Base-by-base conservation (phyloP, 2,888 invertebrate genomes). In the Acanthococcus lagerstroemiae region DNA sequence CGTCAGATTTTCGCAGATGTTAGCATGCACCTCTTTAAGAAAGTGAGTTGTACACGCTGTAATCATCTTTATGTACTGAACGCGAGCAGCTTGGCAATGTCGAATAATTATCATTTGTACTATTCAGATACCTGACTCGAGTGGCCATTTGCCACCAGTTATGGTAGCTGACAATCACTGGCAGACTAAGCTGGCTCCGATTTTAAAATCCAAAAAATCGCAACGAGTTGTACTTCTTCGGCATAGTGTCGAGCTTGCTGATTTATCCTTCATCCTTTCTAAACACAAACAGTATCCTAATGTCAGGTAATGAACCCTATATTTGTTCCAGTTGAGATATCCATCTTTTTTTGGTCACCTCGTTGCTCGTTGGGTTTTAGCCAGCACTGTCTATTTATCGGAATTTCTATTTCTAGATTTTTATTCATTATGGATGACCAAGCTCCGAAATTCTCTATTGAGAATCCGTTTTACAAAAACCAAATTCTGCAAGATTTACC, bases 401-500 rank as follows among this genome's bases (percentile, higher is more conserved):
- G n/a, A n/a, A n/a, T n/a, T n/a, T n/a, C n/a, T n/a, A n/a, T n/a
- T n/a, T 77, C 84, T 0, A 79, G 80, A 58, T 83, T 83, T 65
- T 75, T 89, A 7, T 80, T 86, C 30, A 82, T 88, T 65, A 74
- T 76, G 68, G 78, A 79, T 58, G 74, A 77, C 0, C 78, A 79
- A 1, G 86, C 85, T 0, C 86, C 87, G 0, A 73, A 77, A 4
- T 89, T 89, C 70, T 81, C 84, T 70, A 75, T 83, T 3, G 78
- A 82, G 7, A 74, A 83, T 73, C 80, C 83, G 3, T 79, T 88
- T 56, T 89, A 87, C 73, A 78, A 80, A 24, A 77, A 80, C 3
- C 88, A 88, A 71, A 74, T 86, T 1, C 77, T 82, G 9, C 83
- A 86, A 71, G 88, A 91, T 74, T 76, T 95, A 70, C 85, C 86